Evolutionary conservation across 2,113 vertebrate genomes (phyloP).

Genomic region (Peromyscus leucopus): DNA sequence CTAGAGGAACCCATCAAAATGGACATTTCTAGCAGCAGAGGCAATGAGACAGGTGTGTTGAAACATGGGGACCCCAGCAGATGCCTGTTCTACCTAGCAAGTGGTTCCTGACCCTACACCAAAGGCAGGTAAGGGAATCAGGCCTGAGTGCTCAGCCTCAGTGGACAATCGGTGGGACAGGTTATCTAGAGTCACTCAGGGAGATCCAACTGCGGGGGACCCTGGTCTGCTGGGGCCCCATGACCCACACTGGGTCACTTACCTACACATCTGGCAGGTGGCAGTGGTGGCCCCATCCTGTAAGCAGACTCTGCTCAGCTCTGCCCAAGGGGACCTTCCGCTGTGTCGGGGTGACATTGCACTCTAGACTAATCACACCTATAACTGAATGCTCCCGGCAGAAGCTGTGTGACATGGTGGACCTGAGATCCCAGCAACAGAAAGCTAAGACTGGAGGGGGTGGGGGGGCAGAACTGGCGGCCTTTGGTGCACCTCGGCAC

Average conservation of each 20-base stretch:
- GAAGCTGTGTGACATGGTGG: not conserved
- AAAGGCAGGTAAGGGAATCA: not conserved
- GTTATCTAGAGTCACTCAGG: not conserved
- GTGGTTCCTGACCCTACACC: not conserved
- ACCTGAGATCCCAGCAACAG: not conserved
- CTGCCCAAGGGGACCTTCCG: not conserved
- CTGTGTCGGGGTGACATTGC: not conserved
- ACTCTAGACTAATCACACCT: not conserved
- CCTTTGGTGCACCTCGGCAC: not conserved
- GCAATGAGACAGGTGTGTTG: not conserved
- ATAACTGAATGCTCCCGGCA: not conserved
- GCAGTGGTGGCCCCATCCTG: slow-evolving; percentile 64
- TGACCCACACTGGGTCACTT: slow-evolving; percentile 43
- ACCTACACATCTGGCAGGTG: slow-evolving; percentile 50
- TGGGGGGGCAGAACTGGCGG: not conserved
- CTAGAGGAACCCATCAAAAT: not conserved
- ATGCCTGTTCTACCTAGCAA: not conserved
- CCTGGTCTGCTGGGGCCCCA: not conserved
- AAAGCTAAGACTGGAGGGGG: not conserved
- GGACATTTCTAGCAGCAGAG: not conserved
- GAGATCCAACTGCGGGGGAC: not conserved
- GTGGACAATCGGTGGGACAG: not conserved
- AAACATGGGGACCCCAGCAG: not conserved
- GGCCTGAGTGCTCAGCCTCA: not conserved
- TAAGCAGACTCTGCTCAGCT: slow-evolving; percentile 65